A percentile compares a stretch with the other conserved stretches of the same genome.
These are phyloP conservation scores for Aleadryas rufinucha DNA, from an alignment of 2,113 vertebrate genomes.

Conservation along the genomic window DNA sequence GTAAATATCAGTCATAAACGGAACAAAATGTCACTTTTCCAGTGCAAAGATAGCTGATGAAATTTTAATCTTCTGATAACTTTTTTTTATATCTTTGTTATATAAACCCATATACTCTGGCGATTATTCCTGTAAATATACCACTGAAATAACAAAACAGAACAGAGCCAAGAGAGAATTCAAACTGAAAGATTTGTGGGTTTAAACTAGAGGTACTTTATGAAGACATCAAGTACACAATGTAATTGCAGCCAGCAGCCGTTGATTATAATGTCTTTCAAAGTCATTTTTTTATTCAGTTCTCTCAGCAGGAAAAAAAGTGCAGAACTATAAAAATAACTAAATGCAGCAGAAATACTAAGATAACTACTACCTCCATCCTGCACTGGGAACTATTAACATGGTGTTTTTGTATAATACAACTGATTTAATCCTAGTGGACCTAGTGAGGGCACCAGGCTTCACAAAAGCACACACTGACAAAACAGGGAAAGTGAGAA, in stretches of 20 bases:
- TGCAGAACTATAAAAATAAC: slow-evolving; percentile 32
- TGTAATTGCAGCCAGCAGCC: slow-evolving; percentile 32
- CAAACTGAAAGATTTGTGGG: neutral
- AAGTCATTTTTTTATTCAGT: slow-evolving; percentile 18
- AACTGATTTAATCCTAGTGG: neutral
- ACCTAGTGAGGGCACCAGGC: neutral
- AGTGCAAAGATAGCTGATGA: neutral
- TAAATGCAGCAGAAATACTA: slow-evolving; percentile 26
- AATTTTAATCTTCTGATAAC: slow-evolving; percentile 9
- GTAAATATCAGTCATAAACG: slow-evolving; percentile 37
- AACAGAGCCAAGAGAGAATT: slow-evolving; percentile 4
- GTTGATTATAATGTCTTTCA: slow-evolving; percentile 64
- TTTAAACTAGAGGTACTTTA: slow-evolving; percentile 32
- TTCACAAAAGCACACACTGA: neutral
- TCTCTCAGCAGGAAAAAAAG: slow-evolving; percentile 42
- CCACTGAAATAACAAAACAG: slow-evolving; percentile 1
- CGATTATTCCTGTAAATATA: neutral
- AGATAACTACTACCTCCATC: neutral
- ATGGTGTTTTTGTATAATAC: neutral
- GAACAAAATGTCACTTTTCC: neutral
- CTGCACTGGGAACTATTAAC: neutral
- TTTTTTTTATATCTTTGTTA: slow-evolving; percentile 4
- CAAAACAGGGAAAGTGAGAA: neutral
- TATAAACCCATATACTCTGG: neutral
- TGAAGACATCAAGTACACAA: slow-evolving; percentile 40